Conservation (phyloP, 2,113 vertebrate genomes). For the Coracopsis vasa region DNA sequence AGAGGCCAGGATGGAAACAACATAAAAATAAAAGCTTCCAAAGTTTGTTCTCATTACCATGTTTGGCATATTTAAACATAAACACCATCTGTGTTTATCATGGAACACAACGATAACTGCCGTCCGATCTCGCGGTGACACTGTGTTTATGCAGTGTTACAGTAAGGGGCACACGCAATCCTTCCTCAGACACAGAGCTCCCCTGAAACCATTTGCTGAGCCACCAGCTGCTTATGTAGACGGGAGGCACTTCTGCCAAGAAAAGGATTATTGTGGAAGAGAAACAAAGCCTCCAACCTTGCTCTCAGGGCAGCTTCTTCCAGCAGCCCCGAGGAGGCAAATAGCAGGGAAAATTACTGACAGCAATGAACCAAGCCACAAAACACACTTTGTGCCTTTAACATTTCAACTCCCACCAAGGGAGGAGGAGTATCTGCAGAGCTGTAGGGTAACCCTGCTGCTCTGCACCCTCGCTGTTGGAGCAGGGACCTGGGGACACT, state of each 20-base stretch:
- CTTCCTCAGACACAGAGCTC: conserved; percentile 28
- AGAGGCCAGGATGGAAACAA: conserved; percentile 35
- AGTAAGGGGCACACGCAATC: neutral
- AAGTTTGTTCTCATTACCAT: conserved; percentile 56
- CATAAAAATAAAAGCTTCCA: conserved; percentile 46
- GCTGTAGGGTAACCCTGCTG: fast-evolving
- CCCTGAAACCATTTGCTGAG: conserved; percentile 5
- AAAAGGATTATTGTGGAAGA: neutral
- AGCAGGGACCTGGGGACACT: neutral
- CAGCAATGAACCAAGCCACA: neutral
- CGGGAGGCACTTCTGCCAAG: neutral
- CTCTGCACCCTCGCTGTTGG: fast-evolving
- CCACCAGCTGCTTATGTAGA: conserved; percentile 4
- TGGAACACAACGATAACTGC: neutral
- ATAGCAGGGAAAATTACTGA: neutral
- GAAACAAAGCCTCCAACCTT: conserved; percentile 2
- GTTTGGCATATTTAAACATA: conserved; percentile 61
- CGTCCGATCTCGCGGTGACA: neutral
- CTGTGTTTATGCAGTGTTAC: conserved; percentile 46
- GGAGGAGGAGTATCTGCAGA: neutral
- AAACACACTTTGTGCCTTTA: neutral
- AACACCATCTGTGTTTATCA: conserved; percentile 67
- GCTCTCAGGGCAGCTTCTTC: neutral
- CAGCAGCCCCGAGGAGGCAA: neutral
- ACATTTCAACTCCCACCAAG: fast-evolving